Evolutionary conservation across 1,140 invertebrate species (phyloP).

Genomic region (Listronotus bonariensis): DNA sequence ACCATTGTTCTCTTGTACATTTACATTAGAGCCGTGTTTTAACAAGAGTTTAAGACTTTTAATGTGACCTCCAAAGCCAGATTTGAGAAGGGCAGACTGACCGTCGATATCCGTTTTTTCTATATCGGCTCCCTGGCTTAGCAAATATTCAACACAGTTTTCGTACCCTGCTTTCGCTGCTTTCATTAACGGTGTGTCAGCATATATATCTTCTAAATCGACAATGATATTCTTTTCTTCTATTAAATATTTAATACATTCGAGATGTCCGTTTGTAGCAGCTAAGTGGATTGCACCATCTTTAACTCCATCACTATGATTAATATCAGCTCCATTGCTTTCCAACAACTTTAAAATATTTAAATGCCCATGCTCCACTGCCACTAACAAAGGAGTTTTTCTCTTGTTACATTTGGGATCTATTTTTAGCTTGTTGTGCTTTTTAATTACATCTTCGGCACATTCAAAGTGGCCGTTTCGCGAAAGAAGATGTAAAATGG

Average conservation of each 20-base stretch:
- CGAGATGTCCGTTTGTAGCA: background rate
- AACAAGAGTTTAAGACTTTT: background rate
- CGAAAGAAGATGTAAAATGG: background rate
- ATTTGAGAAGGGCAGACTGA: background rate
- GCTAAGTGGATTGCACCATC: background rate
- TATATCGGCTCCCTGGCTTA: background rate
- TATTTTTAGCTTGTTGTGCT: background rate
- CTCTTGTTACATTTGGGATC: background rate
- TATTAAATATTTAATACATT: slow-evolving; percentile 7
- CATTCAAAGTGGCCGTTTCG: background rate
- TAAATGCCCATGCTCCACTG: slow-evolving; percentile 2
- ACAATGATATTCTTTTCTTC: background rate
- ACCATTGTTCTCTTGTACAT: background rate
- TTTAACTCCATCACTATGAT: background rate
- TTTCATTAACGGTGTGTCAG: background rate
- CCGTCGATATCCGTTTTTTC: background rate
- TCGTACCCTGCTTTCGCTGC: background rate
- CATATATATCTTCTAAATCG: background rate
- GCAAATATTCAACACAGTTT: background rate
- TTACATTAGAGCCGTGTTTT: background rate
- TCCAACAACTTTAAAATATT: slow-evolving; percentile 2
- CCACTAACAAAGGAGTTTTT: slow-evolving; percentile 1
- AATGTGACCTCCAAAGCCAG: background rate
- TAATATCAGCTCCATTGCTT: background rate
- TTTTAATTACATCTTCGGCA: background rate